Evolutionary conservation across 2,888 invertebrate genomes (phyloP).

Genomic region (Morinoia aosen): DNA sequence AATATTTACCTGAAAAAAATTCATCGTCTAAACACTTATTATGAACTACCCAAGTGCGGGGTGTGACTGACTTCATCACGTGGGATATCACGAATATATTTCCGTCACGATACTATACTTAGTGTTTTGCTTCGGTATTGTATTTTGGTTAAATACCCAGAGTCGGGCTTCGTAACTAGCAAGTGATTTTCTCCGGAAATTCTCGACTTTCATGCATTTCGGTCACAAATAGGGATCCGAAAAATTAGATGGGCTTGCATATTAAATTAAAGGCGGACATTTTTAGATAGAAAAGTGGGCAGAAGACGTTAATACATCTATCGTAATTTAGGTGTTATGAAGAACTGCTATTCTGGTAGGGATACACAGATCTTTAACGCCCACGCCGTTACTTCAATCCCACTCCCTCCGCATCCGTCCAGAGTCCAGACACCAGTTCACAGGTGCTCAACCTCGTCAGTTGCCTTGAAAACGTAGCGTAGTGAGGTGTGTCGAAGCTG

Average conservation of each 20-base stretch:
- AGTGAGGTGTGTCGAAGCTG: not conserved
- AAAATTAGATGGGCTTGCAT: no score
- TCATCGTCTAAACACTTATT: not conserved
- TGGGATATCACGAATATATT: not conserved
- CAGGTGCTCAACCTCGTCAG: conserved; percentile 14
- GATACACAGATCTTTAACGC: not conserved
- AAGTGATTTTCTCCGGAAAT: not conserved
- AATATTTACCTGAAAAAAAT: not conserved
- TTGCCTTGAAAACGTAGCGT: conserved; percentile 2
- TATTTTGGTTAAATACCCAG: not conserved
- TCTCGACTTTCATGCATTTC: no score
- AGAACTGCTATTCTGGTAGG: not conserved
- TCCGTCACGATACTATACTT: not conserved
- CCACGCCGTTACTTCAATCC: conserved; percentile 20
- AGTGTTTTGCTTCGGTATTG: not conserved
- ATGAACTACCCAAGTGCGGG: not conserved
- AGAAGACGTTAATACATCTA: not conserved
- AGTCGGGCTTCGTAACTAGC: not conserved
- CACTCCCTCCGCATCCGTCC: not conserved
- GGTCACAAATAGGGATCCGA: no score
- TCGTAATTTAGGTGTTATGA: not conserved
- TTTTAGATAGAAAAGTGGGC: not conserved
- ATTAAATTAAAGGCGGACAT: no score
- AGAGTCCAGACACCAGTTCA: not conserved
- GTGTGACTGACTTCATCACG: not conserved